Evolutionary conservation across 2,797 vertebrate genomes (phyloP), one percentile per base, ranked within the genome.

Genomic region (Mycteria americana): DNA sequence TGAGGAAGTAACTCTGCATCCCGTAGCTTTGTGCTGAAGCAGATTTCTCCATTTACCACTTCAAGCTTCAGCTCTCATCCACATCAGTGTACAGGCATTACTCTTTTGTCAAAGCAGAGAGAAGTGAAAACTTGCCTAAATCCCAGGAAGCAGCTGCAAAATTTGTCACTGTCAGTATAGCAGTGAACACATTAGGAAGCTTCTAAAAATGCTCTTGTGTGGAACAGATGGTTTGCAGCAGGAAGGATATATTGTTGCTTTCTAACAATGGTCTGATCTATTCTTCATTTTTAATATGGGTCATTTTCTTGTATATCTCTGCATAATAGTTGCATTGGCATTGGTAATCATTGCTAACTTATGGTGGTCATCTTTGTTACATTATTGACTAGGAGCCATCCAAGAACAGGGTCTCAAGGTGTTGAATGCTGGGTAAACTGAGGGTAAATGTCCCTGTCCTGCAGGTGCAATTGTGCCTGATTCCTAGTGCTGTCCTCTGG

Each of bases 371-470:
- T 35, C 15, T 64, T 57, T 60, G 10, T 28, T 50, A 50, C 18
- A 18, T 78, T 62, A 46, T 21, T 28, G 33, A 53, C 33, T 37
- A 25, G 25, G 8, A 43, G 4, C 9, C 30, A 57, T 37, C 19
- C 17, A 56, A 60, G 24, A 69, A 23, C 18, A 73, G 24, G 18
- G 6, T 43, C 21, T 45, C 12, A 64, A 31, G 13, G 6, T 24
- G 16, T 31, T 3, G 10, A 35, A 59, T 0, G 0, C 13, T 39
- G 45, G 12, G 5, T 37, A 46, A 91, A 27, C 18, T 13, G 27
- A 59, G 18, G 10, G 12, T 45, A 16, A 67, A 56, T 15, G 25
- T 43, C 18, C 25, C 23, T 68, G 35, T 9, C 19, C 23, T 13
- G 5, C 33, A 59, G 59, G 23, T 45, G 10, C 6, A 27, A 2